Evolutionary conservation across 2,797 vertebrate species (phyloP), one percentile per base, ranked within the genome.

Genomic region (Urosaurus nigricauda): DNA sequence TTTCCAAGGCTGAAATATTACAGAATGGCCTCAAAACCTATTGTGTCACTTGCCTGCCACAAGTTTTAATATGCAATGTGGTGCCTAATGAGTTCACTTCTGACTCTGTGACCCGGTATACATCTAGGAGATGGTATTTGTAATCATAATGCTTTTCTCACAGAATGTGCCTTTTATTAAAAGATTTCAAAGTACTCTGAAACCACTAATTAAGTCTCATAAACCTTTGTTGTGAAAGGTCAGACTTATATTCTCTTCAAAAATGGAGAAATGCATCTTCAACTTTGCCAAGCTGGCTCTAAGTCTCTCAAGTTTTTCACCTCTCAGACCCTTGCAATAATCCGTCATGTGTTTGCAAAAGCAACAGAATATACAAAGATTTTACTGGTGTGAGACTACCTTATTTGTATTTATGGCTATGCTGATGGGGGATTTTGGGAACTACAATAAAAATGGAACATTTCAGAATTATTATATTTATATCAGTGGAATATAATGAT

Each of bases 91-190:
- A 91, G 56, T 84, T 43, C 2, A 29, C 80, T 92, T 92, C 0
- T 58, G 77, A 83, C 37, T 85, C 80, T n/a, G 4, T 86, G 21
- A 14, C 85, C 43, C 77, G 90, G 89, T 88, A 5, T 13, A 43
- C 1, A 0, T 40, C 74, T 87, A 51, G 24, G 86, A 86, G 90
- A 87, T 32, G 92, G 68, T 51, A 40, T 68, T 89, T 73, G 80
- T 60, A 85, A 85, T 85, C 58, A 85, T 65, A 85, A 81, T 58
- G 47, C 17, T 91, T 74, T 74, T 24, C 11, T 79, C 80, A 63
- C 78, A 75, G 65, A 47, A 79, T 91, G 86, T 51, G 88, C 80
- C 73, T 92, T 94, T 93, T 90, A 84, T 91, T 92, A 88, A 82
- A 83, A 89, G 17, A 78, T 79, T 90, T 85, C 77, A 70, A 75